Evolutionary conservation across 2,888 invertebrate species (phyloP).

Genomic region (Mesoligia furuncula): DNA sequence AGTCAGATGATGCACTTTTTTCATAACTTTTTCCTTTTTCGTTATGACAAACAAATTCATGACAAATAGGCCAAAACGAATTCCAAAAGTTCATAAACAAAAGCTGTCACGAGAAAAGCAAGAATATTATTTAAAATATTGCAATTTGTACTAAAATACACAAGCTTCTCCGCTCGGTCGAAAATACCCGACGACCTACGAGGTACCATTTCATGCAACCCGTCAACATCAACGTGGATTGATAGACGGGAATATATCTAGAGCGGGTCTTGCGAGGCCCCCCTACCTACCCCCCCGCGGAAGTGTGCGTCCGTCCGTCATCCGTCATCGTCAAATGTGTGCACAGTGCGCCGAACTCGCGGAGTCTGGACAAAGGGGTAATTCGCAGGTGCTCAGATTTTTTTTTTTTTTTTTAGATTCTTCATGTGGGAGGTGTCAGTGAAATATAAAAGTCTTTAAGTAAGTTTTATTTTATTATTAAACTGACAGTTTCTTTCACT

Average conservation of each 20-base stretch:
- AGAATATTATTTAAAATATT: slow-evolving; percentile 39
- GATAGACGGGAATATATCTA: slow-evolving; percentile 84
- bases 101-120: neutral
- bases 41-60: neutral
- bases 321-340: slow-evolving; percentile 82
- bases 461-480: neutral
- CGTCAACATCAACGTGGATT: slow-evolving; percentile 82
- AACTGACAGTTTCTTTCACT: neutral
- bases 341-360: slow-evolving; percentile 66
- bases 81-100: neutral
- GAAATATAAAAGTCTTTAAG: neutral
- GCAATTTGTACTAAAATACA: slow-evolving; percentile 55
- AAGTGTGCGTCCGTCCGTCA: slow-evolving; percentile 77
- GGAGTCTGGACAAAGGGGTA: slow-evolving; percentile 65
- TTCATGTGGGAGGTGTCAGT: neutral
- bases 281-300: slow-evolving; percentile 66
- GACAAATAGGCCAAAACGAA: neutral
- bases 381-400: slow-evolving; percentile 55
- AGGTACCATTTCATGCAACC: slow-evolving; percentile 76
- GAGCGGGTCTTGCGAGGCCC: slow-evolving; percentile 75
- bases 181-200: slow-evolving; percentile 67
- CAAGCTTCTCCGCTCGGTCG: slow-evolving; percentile 61
- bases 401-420: slow-evolving; percentile 8
- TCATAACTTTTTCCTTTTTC: too few relatives aligned
- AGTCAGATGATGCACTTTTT: too few relatives aligned